Evolutionary conservation across 2,797 vertebrate species (phyloP).

Genomic region (Antennarius maculatus): DNA sequence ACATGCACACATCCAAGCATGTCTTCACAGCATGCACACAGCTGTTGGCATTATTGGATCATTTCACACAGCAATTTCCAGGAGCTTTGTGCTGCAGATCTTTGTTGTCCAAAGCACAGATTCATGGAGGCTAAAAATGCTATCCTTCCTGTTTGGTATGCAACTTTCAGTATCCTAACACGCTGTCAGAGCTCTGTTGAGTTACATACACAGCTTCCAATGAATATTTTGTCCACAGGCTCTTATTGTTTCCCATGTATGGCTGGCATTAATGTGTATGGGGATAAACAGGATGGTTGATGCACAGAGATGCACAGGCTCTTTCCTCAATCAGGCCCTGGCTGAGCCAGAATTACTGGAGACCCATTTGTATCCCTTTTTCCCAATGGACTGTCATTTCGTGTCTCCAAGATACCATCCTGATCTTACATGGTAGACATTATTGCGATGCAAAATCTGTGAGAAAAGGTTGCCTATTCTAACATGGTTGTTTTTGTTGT

Average conservation of each 20-base stretch:
- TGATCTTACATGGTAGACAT: conserved; percentile 56
- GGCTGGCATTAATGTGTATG: conserved; percentile 70
- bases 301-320: conserved; percentile 53
- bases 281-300: conserved; percentile 59
- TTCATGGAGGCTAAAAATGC: conserved; percentile 46
- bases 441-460: conserved; percentile 45
- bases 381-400: conserved; percentile 47
- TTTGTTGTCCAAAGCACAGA: conserved; percentile 11
- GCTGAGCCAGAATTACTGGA: conserved; percentile 73
- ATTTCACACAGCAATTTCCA: conserved; percentile 44
- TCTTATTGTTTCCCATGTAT: conserved; percentile 70
- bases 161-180: conserved; percentile 41
- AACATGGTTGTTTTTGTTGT: not conserved
- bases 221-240: conserved; percentile 61
- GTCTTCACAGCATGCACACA: conserved; percentile 5
- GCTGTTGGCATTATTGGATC: conserved; percentile 51
- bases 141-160: conserved; percentile 41
- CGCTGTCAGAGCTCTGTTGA: conserved; percentile 41
- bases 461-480: conserved; percentile 3
- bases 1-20: conserved; percentile 22
- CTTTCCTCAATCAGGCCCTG: conserved; percentile 66
- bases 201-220: conserved; percentile 70
- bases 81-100: conserved; percentile 34
- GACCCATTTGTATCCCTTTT: conserved; percentile 54
- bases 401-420: conserved; percentile 51